These are phyloP conservation scores for Geothlypis trichas DNA, from an alignment of 2,113 vertebrate species.

Conservation along the genomic window DNA sequence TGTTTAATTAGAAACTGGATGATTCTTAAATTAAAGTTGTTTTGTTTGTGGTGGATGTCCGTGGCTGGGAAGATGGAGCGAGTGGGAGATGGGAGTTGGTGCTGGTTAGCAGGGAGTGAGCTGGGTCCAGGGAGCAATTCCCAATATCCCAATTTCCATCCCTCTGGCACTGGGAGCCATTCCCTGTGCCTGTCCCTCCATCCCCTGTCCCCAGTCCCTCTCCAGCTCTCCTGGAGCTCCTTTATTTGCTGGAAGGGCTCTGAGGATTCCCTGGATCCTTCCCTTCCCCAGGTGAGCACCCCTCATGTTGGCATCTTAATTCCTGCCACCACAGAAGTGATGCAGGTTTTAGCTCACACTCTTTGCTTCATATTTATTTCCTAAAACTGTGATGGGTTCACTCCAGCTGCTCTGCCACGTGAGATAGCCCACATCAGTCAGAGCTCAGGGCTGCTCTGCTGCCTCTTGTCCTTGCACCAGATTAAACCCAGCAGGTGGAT, in stretches of 20 bases:
- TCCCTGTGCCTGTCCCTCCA: not conserved
- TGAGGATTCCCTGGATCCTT: not conserved
- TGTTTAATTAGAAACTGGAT: slow-evolving; percentile 84
- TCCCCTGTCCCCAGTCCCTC: not conserved
- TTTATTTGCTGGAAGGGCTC: rapidly evolving
- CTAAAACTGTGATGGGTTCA: not conserved
- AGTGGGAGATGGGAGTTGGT: slow-evolving; percentile 31
- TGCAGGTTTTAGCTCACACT: rapidly evolving
- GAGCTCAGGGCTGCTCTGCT: not conserved
- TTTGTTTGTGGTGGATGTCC: slow-evolving; percentile 58
- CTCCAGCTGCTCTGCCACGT: not conserved
- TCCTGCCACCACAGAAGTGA: not conserved
- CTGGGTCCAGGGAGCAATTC: not conserved
- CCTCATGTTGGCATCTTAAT: not conserved
- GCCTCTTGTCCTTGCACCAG: not conserved
- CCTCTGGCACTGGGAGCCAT: not conserved
- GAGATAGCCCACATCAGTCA: rapidly evolving
- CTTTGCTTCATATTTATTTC: not conserved
- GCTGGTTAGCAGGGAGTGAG: not conserved
- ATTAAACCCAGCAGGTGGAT: no score
- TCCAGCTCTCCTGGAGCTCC: not conserved
- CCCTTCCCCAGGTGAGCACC: not conserved
- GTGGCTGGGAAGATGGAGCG: slow-evolving; percentile 42
- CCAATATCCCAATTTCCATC: rapidly evolving
- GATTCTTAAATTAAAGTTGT: slow-evolving; percentile 86